Conservation (phyloP, 2,797 vertebrate genomes). For the Hippopotamyrus pictus region DNA sequence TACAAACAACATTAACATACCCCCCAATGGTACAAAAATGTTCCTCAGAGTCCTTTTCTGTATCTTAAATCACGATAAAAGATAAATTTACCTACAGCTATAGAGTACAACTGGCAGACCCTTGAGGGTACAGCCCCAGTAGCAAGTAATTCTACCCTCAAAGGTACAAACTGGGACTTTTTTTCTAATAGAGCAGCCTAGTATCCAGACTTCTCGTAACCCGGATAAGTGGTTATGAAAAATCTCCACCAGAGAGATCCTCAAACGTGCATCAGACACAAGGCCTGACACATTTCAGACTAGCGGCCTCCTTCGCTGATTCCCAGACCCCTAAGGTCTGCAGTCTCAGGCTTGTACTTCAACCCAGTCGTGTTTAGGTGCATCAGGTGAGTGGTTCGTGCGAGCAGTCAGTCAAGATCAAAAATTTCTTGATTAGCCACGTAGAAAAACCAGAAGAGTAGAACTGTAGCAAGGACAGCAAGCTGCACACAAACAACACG, state of each 20-base stretch:
- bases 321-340: background rate
- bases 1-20: background rate
- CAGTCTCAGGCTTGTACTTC: background rate
- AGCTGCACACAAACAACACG: constrained; percentile 1
- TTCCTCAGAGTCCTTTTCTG: background rate
- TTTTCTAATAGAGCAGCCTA: background rate
- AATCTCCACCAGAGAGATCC: background rate
- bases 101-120: background rate
- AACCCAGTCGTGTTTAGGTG: background rate
- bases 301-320: background rate
- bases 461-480: background rate
- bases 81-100: background rate
- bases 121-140: background rate
- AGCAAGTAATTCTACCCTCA: background rate
- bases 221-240: background rate
- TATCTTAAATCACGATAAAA: background rate
- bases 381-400: background rate
- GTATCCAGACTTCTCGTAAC: background rate
- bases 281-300: background rate
- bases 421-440: background rate
- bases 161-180: background rate
- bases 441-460: background rate
- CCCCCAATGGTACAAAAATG: background rate
- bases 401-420: background rate
- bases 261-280: background rate